Evolutionary conservation across 2,888 invertebrate genomes (phyloP), one percentile per base, ranked within the genome.

Genomic region (Caenorhabditis zanzibari): DNA sequence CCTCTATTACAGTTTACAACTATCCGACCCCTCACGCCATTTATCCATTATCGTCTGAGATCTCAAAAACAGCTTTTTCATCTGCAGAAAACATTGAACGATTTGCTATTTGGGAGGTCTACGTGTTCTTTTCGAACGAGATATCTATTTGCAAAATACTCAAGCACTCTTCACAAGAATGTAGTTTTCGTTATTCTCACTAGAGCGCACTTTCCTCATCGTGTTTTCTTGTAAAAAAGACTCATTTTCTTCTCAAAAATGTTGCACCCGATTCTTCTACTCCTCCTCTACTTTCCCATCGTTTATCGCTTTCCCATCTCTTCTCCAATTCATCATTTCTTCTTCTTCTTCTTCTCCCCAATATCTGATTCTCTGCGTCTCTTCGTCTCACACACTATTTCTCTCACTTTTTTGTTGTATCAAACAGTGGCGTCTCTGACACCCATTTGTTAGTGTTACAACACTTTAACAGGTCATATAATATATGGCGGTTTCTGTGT

Each of bases 381-480:
- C 59, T 72, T 32, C 19, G 14, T 59, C 58, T 72, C 35, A 22
- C 26, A 44, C 58, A 22, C 24, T 56, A 28, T 69, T 22, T 49
- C 19, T 2, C 19, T 38, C 22, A 12, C 28, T 44, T 61, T 12
- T 24, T 44, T 41, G 1, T 22, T 9, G 22, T 41, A 63, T 44
- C n/a, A 61, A 41, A 38, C 38, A 63, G 63, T 44, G 63, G 63
- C 38, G 38, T 38, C 38, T 63, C 44, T 63, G 63, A 63, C 69
- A 56, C 69, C 41, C 66, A 52, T 66, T 66, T 66, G 49, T 66
- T 66, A 49, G 66, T 66, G 52, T 66, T 66, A 66, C 52, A 66
- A 66, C 52, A 66, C 66, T 68, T 68, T 52, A 54, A 54, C 68
- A 35, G 68, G 54, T 52, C 52, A 54, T 63, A 12, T 38, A 38